Evolutionary conservation across 2,113 vertebrate species (phyloP).

Genomic region (Pygoscelis antarcticus): DNA sequence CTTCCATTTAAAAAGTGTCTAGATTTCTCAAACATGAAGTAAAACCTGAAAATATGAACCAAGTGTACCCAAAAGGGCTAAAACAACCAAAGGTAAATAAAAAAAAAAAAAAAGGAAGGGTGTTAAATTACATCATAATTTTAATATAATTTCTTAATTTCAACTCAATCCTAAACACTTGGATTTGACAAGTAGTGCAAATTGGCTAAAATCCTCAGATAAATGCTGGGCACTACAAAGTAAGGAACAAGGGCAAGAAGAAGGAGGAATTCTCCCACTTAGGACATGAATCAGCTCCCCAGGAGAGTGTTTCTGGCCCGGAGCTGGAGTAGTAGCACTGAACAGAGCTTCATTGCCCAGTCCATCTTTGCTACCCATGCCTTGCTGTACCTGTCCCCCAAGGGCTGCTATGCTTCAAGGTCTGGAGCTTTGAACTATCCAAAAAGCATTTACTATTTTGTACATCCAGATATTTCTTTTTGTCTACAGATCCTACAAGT

Average conservation of each 20-base stretch:
- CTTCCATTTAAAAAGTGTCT: neutral
- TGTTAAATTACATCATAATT: neutral
- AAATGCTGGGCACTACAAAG: neutral
- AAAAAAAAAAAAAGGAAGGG: neutral
- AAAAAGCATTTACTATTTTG: neutral
- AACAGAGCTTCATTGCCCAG: neutral
- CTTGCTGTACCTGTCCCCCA: too few species aligned
- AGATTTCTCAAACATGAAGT: neutral
- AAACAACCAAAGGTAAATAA: neutral
- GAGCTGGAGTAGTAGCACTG: neutral
- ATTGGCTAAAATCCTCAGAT: neutral
- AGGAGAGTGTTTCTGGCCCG: neutral
- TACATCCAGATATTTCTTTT: conserved; percentile 40
- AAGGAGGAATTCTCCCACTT: neutral
- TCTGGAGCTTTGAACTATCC: neutral
- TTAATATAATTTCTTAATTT: neutral
- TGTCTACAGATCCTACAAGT: neutral
- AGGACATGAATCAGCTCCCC: neutral
- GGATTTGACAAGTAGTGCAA: neutral
- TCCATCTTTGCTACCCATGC: neutral
- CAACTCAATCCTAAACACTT: neutral
- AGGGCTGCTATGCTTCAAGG: neutral
- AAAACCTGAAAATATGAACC: neutral
- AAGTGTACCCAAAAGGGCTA: neutral
- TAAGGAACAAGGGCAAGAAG: neutral